Percentiles rank a stretch among this genome's conserved stretches.
Conservation (phyloP, 2,888 invertebrate species). For the Rutpela maculata region DNA sequence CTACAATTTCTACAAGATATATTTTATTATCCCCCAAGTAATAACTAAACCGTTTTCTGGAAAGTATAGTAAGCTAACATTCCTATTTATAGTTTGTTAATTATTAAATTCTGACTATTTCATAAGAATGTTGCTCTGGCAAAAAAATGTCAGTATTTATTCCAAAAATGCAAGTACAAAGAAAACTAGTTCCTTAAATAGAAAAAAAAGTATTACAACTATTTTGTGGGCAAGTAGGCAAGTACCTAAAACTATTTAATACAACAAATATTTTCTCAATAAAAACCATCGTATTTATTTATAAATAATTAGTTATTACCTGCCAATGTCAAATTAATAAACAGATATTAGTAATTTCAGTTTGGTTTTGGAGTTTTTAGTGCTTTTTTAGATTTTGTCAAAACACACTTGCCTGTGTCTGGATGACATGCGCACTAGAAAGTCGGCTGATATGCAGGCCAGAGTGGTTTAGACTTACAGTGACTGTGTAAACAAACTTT, state of each 20-base stretch:
- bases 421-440: neutral
- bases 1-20: too few species aligned
- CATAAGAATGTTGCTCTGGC: neutral
- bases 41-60: neutral
- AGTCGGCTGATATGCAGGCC: neutral
- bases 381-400: conserved; percentile 45
- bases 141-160: neutral
- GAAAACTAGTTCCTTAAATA: neutral
- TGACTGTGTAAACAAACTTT: neutral
- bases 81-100: neutral
- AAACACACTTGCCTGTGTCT: conserved; percentile 20
- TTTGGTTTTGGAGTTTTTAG: conserved; percentile 37
- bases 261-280: neutral
- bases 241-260: neutral
- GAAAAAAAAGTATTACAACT: neutral
- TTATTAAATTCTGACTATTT: neutral
- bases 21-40: too few species aligned
- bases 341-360: neutral
- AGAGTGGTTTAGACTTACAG: neutral
- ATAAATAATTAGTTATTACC: conserved; percentile 23
- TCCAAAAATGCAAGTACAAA: too few species aligned
- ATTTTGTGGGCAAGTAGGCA: neutral
- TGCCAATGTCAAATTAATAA: conserved; percentile 39
- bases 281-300: conserved; percentile 12
- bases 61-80: neutral